Base-by-base conservation (phyloP, 2,113 vertebrate species). In the Siphamia tubifer region DNA sequence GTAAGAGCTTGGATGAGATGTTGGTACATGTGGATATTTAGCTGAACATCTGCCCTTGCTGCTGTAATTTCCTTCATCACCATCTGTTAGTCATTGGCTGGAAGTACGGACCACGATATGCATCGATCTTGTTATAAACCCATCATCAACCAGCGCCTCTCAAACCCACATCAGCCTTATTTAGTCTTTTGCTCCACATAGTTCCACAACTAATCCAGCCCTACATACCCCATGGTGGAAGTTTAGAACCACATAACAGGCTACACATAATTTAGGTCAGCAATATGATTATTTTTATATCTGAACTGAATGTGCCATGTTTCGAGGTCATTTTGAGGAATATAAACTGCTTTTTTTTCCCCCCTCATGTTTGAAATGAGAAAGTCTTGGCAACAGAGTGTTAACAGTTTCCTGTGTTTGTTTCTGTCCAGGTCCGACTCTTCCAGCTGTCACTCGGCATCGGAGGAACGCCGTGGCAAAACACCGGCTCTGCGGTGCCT, bases 31-130 rank as follows among this genome's bases (percentile, higher is more conserved):
- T 15, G 25, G 84, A 74, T 61, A 57, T 82, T 72, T 79, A 69
- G 64, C 39, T 52, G 67, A 89, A 84, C 86, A 88, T 88, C 84
- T 90, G 84, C 78, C 78, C 49, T 72, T 79, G 81, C 79, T 83
- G 61, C 61, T 77, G 60, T 79, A 77, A 83, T 81, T 86, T 73
- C 48, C 68, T 72, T 77, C 70, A 51, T 40, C 13, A n/a, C 84
- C 85, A 86, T 87, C 87, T 89, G 86, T 77, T 83, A 57, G 44
- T 24, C 54, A 68, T 57, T 70, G 71, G 51, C 69, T 82, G 35
- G 55, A 76, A 68, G 75, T 61, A 64, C 53, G 42, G 69, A 53
- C 40, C 64, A 63, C 51, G 65, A 65, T 72, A 48, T 68, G 65
- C 55, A 63, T 74, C 83, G 67, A 61, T 82, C 75, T 82, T 47